These are phyloP conservation scores for Galerucella calmariensis DNA, from an alignment of 2,888 invertebrate species.

Conservation along the genomic window DNA sequence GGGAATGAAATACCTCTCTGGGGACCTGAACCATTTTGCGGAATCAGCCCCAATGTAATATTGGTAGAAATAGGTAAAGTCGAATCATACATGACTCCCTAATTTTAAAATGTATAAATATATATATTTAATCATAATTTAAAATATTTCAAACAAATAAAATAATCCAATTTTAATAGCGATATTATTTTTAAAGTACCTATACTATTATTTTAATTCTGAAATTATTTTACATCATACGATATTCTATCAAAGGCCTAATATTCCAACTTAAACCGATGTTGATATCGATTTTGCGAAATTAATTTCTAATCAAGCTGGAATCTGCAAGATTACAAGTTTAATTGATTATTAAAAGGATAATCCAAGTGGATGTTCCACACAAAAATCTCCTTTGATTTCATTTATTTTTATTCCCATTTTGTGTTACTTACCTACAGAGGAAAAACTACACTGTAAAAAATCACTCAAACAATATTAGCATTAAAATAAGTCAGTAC, in stretches of 20 bases:
- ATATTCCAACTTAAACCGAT: not conserved
- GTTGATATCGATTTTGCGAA: not conserved
- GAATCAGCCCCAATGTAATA: too few relatives aligned
- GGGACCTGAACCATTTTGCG: too few relatives aligned
- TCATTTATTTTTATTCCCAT: not conserved
- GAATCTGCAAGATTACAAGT: not conserved
- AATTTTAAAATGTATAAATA: too few relatives aligned
- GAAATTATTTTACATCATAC: slow-evolving; percentile 4
- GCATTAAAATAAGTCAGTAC: too few relatives aligned
- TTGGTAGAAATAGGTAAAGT: too few relatives aligned
- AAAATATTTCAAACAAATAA: not conserved
- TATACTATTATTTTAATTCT: not conserved
- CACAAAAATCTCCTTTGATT: not conserved
- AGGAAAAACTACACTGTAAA: not conserved
- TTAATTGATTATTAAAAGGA: not conserved
- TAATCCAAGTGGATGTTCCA: not conserved
- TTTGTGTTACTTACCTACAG: not conserved
- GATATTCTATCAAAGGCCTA: not conserved
- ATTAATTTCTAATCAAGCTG: slow-evolving; percentile 1
- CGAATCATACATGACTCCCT: too few relatives aligned
- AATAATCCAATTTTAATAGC: not conserved
- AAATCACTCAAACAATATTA: not conserved
- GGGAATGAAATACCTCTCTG: too few relatives aligned
- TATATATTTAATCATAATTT: not conserved
- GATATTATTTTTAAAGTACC: not conserved